These are phyloP conservation scores for Amblyraja radiata DNA, from an alignment of 2,797 vertebrate genomes.

Conservation along the genomic window DNA sequence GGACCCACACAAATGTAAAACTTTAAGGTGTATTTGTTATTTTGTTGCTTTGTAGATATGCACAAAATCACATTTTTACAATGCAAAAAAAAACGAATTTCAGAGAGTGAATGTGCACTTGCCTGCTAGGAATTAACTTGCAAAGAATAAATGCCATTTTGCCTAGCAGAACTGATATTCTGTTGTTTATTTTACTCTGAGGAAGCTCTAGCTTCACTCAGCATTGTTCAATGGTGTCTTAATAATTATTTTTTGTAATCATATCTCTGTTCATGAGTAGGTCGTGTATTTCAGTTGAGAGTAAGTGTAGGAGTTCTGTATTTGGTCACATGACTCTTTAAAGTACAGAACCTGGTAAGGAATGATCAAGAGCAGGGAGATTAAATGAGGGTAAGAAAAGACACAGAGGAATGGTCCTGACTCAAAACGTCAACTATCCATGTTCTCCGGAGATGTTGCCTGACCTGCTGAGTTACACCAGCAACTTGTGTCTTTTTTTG, in stretches of 20 bases:
- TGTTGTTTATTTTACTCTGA: neutral
- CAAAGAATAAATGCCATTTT: neutral
- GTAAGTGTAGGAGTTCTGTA: neutral
- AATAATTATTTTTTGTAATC: neutral
- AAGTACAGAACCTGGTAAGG: neutral
- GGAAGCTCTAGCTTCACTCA: neutral
- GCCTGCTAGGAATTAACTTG: neutral
- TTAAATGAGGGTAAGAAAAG: neutral
- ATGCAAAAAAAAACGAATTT: no score
- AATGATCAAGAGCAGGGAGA: neutral
- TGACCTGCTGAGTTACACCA: no score
- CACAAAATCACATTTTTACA: neutral
- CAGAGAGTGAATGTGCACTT: neutral
- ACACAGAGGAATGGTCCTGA: no score
- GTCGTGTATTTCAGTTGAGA: neutral
- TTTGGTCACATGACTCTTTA: neutral
- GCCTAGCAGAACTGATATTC: neutral
- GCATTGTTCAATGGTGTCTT: neutral
- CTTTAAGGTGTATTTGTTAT: neutral
- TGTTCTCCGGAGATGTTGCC: no score
- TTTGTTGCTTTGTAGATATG: neutral
- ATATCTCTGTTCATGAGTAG: neutral
- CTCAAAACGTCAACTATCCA: no score
- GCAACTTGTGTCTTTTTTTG: no score
- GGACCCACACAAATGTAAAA: neutral